Evolutionary conservation across 2,113 vertebrate genomes (phyloP).

Genomic region (Oreochromis niloticus): DNA sequence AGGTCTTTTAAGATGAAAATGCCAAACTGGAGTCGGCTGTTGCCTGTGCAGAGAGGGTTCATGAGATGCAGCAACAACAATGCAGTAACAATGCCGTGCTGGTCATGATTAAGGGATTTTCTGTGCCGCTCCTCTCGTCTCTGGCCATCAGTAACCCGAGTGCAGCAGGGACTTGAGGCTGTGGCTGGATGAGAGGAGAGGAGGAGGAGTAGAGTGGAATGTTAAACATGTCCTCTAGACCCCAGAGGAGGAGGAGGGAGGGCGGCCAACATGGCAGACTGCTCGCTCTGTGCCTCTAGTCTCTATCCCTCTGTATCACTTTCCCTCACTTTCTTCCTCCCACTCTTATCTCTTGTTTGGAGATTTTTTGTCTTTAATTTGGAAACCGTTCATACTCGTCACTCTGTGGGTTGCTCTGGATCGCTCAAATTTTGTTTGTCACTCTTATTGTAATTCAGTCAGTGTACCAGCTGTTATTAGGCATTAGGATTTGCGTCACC

Average conservation of each 20-base stretch:
- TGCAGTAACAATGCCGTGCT: constrained; percentile 7
- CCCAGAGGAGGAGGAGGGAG: constrained; percentile 59
- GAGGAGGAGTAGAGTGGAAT: constrained; percentile 66
- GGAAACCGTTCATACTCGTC: not conserved
- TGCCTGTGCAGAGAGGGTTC: not conserved
- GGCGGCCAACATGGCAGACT: constrained; percentile 54
- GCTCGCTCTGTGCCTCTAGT: not conserved
- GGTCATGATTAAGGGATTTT: constrained; percentile 53
- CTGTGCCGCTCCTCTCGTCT: constrained; percentile 35
- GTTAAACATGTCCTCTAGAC: constrained; percentile 74
- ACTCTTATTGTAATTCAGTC: constrained; percentile 14
- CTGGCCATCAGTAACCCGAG: constrained; percentile 57
- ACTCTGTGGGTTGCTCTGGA: not conserved
- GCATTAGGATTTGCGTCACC: constrained; percentile 16
- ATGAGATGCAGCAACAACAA: not conserved
- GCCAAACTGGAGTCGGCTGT: not conserved
- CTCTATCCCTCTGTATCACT: not conserved
- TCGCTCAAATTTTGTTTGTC: not conserved
- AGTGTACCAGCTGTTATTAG: constrained; percentile 8
- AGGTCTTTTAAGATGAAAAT: not conserved
- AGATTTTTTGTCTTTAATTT: not conserved
- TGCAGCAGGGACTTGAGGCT: constrained; percentile 59
- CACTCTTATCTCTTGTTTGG: not conserved
- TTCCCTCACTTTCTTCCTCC: constrained; percentile 1
- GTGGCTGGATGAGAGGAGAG: constrained; percentile 61